Evolutionary conservation across 2,797 vertebrate genomes (phyloP).

Genomic region (Melanotaenia trifasciata): DNA sequence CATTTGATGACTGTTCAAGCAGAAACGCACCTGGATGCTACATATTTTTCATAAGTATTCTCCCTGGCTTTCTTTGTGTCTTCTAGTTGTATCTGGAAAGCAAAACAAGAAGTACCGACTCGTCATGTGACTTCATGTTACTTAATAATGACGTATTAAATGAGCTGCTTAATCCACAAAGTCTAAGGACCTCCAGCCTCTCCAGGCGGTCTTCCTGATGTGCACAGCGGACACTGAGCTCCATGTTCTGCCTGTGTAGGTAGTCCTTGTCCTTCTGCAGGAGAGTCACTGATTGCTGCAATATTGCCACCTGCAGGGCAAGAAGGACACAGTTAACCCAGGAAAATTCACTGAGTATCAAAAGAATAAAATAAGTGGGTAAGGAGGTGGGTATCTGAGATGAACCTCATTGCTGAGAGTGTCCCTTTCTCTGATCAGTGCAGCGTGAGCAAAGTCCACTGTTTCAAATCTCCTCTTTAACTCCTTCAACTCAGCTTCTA

Average conservation of each 20-base stretch:
- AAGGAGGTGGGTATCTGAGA: background rate
- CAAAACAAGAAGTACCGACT: slow-evolving; percentile 17
- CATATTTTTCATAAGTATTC: slow-evolving; percentile 96
- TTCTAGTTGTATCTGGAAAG: slow-evolving; percentile 88
- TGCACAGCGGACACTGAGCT: slow-evolving; percentile 92
- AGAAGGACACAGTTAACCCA: background rate
- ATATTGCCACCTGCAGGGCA: slow-evolving; percentile 84
- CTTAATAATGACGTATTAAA: background rate
- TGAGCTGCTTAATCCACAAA: background rate
- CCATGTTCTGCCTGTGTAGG: slow-evolving; percentile 93
- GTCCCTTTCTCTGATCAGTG: slow-evolving; percentile 88
- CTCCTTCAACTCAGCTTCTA: slow-evolving; percentile 89
- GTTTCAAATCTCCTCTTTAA: slow-evolving; percentile 88
- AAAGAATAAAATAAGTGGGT: background rate
- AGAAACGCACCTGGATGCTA: slow-evolving; percentile 89
- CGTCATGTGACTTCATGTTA: background rate
- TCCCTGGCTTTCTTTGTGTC: slow-evolving; percentile 94
- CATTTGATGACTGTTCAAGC: slow-evolving; percentile 1
- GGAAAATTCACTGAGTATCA: background rate
- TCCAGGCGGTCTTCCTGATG: slow-evolving; percentile 94
- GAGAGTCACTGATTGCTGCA: slow-evolving; percentile 91
- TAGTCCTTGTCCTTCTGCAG: slow-evolving; percentile 98
- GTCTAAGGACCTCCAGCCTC: slow-evolving; percentile 83
- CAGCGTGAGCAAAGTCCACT: slow-evolving; percentile 84
- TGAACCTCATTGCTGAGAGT: slow-evolving; percentile 92